These are phyloP conservation scores for Podiceps cristatus DNA, from an alignment of 2,113 vertebrate species.

Conservation along the genomic window DNA sequence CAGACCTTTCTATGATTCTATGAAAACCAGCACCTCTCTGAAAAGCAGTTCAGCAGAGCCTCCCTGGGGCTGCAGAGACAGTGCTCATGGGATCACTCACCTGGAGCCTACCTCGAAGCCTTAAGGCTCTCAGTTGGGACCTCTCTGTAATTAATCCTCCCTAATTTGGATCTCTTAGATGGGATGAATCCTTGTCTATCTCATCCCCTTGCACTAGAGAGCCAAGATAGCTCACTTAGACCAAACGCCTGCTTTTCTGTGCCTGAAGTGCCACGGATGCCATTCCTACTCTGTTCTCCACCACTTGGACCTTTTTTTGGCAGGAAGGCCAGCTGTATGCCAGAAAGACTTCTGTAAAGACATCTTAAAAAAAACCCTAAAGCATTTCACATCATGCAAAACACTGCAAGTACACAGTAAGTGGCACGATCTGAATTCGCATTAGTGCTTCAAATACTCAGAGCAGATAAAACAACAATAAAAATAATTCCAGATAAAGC, in stretches of 20 bases:
- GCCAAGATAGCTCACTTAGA: background rate
- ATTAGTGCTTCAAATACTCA: background rate
- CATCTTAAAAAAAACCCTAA: background rate
- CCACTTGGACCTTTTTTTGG: background rate
- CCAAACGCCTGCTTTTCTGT: background rate
- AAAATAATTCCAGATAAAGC: background rate
- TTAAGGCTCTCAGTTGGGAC: background rate
- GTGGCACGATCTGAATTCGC: background rate
- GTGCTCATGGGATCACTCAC: background rate
- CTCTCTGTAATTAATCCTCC: background rate
- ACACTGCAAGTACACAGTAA: background rate
- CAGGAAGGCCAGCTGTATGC: background rate
- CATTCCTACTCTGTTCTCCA: background rate
- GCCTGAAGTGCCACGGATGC: background rate
- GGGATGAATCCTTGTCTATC: background rate
- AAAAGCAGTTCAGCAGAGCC: background rate
- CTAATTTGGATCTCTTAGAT: background rate
- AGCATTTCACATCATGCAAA: background rate
- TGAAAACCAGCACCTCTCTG: background rate
- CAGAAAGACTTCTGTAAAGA: background rate
- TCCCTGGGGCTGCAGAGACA: background rate
- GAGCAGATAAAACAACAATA: background rate
- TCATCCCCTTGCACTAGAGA: accelerated
- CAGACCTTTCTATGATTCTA: too few species aligned
- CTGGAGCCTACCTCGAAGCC: background rate